Base-by-base conservation (phyloP, 2,888 invertebrate genomes). In the Suillia variegata region DNA sequence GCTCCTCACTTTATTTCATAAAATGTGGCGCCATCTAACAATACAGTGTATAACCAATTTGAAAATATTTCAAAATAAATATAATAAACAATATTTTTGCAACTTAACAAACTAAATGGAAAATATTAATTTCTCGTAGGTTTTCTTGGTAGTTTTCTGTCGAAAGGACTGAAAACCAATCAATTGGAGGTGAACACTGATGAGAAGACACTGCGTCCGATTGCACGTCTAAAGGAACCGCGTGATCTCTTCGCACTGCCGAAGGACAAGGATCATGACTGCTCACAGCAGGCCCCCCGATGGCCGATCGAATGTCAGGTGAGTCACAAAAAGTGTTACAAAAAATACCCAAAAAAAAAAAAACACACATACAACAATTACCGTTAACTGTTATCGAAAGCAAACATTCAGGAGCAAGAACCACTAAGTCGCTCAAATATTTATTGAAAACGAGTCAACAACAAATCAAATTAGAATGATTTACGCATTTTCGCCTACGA, bases 301-400 rank as follows among this genome's bases (percentile, higher is more conserved):
- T 94, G 93, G 93, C 94, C 94, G 18, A 89, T 92, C 48, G 94
- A 94, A 84, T 94, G 94, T 82, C 93, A 94, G 86, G 93, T 93
- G n/a, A 38, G n/a, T 38, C 12, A 12, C 31, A 31, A 6, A 31
- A 31, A 31, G 10, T 26, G 10, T 26, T 26, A 6, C 5, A 26
- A 26, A 26, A 26, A 5, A 38, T 13, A 38, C 38, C n/a, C 4
- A 8, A 38, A 38, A 13, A 26, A 26, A 26, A 26, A 26, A 26
- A 6, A 10, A 26, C 5, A 26, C 26, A 6, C 26, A 26, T 5
- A 5, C 26, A 26, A 26, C 6, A 26, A 10, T n/a, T n/a, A n/a
- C 26, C 10, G 5, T 26, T 26, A 26, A 26, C 5, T 26, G n/a
- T n/a, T n/a, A 26, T 26, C 10, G 26, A 26, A 26, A 26, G 5